Conservation (phyloP, 2,797 vertebrate species). For the Mormyrus hasselquistii region DNA sequence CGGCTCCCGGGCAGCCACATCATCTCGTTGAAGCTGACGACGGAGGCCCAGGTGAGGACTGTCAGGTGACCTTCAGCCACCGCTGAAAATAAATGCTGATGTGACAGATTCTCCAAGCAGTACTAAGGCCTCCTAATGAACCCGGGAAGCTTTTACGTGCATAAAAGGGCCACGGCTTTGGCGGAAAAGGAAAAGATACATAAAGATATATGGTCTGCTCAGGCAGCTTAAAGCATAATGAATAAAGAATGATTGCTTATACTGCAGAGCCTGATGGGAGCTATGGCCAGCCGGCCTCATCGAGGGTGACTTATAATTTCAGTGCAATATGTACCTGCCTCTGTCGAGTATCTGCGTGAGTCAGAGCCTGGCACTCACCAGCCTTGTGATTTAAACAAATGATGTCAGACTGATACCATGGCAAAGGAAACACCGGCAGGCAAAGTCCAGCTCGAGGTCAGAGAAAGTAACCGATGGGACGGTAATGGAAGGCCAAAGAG, state of each 20-base stretch:
- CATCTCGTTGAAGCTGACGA: neutral
- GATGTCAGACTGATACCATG: neutral
- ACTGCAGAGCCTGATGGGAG: constrained; percentile 14
- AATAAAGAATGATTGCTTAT: constrained; percentile 26
- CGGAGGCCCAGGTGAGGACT: neutral
- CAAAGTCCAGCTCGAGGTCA: neutral
- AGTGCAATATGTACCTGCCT: neutral
- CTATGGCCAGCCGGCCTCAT: neutral
- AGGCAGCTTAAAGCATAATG: constrained; percentile 26
- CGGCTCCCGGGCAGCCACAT: neutral
- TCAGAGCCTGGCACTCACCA: neutral
- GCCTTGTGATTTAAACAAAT: neutral
- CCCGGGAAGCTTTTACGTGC: constrained; percentile 1
- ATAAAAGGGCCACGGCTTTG: neutral
- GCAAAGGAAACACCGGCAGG: neutral
- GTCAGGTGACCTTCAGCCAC: constrained; percentile 9
- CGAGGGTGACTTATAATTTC: neutral
- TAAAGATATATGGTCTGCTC: constrained; percentile 22
- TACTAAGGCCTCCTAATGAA: neutral
- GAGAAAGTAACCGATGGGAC: neutral
- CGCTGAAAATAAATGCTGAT: constrained; percentile 15
- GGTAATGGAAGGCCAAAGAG: neutral
- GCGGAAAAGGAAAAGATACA: constrained; percentile 6
- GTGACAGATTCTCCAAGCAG: constrained; percentile 1
- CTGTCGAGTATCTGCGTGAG: neutral